Evolutionary conservation across 2,113 vertebrate species (phyloP).

Genomic region (Crocuta crocuta): DNA sequence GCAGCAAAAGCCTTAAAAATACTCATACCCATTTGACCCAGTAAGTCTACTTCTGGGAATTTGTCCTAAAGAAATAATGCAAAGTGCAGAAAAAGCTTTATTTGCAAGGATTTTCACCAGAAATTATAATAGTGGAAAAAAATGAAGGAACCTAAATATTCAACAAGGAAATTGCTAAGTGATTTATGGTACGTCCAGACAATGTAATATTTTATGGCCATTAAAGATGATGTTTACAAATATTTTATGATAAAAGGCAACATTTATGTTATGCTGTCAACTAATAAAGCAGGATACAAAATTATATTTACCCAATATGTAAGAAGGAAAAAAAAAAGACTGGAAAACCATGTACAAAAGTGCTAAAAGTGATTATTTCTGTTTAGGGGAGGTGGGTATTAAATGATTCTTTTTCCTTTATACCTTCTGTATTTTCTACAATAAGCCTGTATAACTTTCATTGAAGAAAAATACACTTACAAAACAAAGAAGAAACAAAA

Average conservation of each 20-base stretch:
- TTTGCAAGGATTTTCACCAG: conserved; percentile 57
- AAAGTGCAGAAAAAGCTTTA: conserved; percentile 16
- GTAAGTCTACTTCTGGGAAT: conserved; percentile 36
- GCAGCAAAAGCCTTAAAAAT: conserved; percentile 41
- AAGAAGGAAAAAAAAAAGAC: conserved; percentile 10
- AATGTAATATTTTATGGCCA: conserved; percentile 17
- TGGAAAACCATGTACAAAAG: neutral
- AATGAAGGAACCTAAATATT: conserved; percentile 44
- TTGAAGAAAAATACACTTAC: neutral
- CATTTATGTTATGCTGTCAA: neutral
- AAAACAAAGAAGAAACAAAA: conserved; percentile 3
- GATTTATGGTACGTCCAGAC: conserved; percentile 50
- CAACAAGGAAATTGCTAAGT: conserved; percentile 45
- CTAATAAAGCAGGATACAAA: neutral
- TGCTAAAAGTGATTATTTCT: neutral
- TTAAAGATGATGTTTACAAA: conserved; percentile 54
- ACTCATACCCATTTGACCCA: neutral
- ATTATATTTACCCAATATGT: neutral
- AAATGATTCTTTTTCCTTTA: neutral
- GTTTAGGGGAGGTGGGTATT: neutral
- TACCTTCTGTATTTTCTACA: conserved; percentile 2
- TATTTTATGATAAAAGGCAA: conserved; percentile 52
- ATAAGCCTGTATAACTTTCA: neutral
- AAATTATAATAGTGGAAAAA: conserved; percentile 32
- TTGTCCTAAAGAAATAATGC: conserved; percentile 34